These are phyloP conservation scores for Nettapus auritus DNA, from an alignment of 2,113 vertebrate genomes.

Conservation along the genomic window DNA sequence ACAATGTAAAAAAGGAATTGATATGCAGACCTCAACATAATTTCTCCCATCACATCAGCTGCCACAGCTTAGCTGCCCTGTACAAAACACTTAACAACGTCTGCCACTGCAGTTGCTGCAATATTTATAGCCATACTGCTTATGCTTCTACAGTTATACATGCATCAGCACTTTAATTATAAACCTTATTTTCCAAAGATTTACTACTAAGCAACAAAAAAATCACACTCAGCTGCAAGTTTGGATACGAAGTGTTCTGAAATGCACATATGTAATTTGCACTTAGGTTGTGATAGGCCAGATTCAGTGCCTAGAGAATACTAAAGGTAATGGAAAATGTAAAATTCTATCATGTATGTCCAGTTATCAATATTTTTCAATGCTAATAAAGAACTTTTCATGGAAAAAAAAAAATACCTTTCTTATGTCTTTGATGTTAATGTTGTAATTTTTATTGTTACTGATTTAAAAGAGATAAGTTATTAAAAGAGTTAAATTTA, in stretches of 20 bases:
- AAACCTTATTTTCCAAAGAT: constrained; percentile 58
- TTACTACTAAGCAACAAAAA: constrained; percentile 62
- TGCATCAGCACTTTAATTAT: constrained; percentile 75
- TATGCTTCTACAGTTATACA: constrained; percentile 55
- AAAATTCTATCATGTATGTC: background rate
- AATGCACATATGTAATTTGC: background rate
- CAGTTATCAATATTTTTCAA: background rate
- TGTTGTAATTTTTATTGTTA: background rate
- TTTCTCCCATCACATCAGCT: constrained; percentile 51
- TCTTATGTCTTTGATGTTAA: background rate
- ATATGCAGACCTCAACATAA: constrained; percentile 65
- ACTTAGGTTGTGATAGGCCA: background rate
- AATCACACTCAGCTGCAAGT: constrained; percentile 52
- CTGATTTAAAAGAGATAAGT: background rate
- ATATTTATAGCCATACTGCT: constrained; percentile 66
- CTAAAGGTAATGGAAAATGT: background rate
- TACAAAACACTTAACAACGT: constrained; percentile 42
- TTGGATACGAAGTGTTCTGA: constrained; percentile 31
- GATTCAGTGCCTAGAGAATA: background rate
- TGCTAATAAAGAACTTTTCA: background rate
- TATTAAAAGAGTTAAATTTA: background rate
- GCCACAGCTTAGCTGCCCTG: constrained; percentile 37
- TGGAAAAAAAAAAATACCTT: background rate
- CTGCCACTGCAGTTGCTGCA: constrained; percentile 52
- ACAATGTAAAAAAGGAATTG: constrained; percentile 58